Conservation (phyloP, 2,797 vertebrate species). For the Rhinatrema bivittatum region DNA sequence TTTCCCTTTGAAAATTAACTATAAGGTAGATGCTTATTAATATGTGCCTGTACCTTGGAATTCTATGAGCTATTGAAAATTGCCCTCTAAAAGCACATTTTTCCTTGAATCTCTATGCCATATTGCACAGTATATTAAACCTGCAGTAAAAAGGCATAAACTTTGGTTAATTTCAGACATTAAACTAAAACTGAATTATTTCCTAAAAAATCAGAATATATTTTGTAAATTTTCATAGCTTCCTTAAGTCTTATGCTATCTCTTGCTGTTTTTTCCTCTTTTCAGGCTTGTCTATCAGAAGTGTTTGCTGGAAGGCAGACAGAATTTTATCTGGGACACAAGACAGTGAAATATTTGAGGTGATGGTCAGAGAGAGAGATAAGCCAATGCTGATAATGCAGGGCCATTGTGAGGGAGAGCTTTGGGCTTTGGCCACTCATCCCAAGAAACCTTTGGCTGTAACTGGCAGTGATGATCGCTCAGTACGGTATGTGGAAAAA, state of each 20-base stretch:
- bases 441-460: constrained; percentile 89
- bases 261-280: background rate
- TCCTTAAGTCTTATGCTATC: background rate
- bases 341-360: constrained; percentile 96
- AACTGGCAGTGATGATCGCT: constrained; percentile 88
- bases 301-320: constrained; percentile 92
- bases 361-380: constrained; percentile 87
- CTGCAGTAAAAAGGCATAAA: too few relatives aligned
- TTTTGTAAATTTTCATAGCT: too few relatives aligned
- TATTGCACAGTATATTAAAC: too few relatives aligned
- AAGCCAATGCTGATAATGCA: constrained; percentile 90
- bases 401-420: constrained; percentile 91
- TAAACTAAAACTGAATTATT: too few relatives aligned
- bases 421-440: constrained; percentile 88
- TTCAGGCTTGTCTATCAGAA: constrained; percentile 86
- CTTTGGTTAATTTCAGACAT: too few relatives aligned
- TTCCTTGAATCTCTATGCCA: too few relatives aligned
- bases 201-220: too few relatives aligned
- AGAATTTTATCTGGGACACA: constrained; percentile 87
- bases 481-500: constrained; percentile 79
- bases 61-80: too few relatives aligned
- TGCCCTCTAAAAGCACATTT: too few relatives aligned
- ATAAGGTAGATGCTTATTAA: too few relatives aligned
- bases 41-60: too few relatives aligned
- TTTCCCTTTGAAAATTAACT: too few relatives aligned